Evolutionary conservation across 2,113 vertebrate genomes (phyloP), one percentile per base, ranked within the genome.

Genomic region (Cinclus mexicanus): DNA sequence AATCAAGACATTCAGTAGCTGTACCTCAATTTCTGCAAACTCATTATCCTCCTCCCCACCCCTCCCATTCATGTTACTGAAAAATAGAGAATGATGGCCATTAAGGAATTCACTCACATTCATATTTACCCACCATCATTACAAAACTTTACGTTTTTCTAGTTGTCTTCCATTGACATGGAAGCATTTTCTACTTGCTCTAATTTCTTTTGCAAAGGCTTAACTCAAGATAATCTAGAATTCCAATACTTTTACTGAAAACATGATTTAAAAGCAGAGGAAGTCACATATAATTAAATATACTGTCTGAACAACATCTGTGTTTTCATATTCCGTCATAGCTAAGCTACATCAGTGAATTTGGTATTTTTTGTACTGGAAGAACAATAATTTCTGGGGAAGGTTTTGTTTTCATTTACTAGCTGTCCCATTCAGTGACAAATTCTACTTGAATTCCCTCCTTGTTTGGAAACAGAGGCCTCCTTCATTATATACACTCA

Each of bases 401-500:
- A 90, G 56, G 31, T 70, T 91, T 87, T 71, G 31, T 68, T 93
- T 83, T 92, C 64, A 86, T 80, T 77, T 90, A 41, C 37, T 88
- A 89, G 68, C 60, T 75, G 35, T 75, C 77, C 68, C 50, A 53
- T 92, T 83, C 83, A 90, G 59, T 78, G 76, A 89, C 75, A 90
- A 90, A 92, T 86, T 92, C 64, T 70, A 86, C 70, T 60, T 86
- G 56, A 91, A 94, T 95, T 92, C 31, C 28, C 35, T 93, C 42
- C 91, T 83, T 80, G 68, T 90, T 87, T 74, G 68, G 64, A 92
- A 95, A 96, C 79, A 96, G 83, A 90, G 53, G 52, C 37, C 44
- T 93, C 68, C 56, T 92, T 92, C 80, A 92, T 86, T 85, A 65
- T 47, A 79, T 37, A 56, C 47, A 42, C 52, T 93, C 72, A 56